Conservation (phyloP, 2,113 vertebrate species). For the Galemys pyrenaicus region DNA sequence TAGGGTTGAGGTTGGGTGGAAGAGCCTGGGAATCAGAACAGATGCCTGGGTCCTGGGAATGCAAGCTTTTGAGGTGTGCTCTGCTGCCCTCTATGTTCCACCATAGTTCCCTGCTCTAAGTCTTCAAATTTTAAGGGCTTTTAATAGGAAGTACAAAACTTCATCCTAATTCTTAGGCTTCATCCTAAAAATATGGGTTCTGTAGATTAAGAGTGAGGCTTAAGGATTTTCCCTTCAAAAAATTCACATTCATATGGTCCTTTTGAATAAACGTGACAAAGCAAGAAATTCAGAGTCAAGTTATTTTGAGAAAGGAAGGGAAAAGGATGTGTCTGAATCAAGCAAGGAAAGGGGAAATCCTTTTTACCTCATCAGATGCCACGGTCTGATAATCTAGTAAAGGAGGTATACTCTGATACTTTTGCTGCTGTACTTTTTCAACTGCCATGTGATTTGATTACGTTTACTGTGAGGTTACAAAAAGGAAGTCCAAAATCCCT, state of each 20-base stretch:
- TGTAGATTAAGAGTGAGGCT: neutral
- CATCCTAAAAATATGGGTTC: neutral
- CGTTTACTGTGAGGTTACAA: neutral
- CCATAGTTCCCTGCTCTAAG: neutral
- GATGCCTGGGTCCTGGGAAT: neutral
- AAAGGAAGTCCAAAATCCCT: neutral
- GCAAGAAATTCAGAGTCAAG: neutral
- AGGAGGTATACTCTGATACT: neutral
- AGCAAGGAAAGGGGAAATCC: neutral
- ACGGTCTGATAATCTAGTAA: neutral
- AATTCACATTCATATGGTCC: neutral
- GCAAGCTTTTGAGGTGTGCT: neutral
- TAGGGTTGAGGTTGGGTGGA: neutral
- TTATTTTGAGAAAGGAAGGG: neutral
- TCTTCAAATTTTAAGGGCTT: neutral
- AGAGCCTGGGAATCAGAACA: neutral
- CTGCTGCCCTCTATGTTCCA: neutral
- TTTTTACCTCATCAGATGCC: neutral
- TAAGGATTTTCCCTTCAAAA: neutral
- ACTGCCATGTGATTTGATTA: neutral
- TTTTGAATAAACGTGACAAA: neutral
- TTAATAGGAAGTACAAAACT: neutral
- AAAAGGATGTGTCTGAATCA: neutral
- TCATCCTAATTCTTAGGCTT: neutral
- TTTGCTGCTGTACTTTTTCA: neutral